Base-by-base conservation (phyloP, 2,888 invertebrate species). In the Watsonalla binaria region DNA sequence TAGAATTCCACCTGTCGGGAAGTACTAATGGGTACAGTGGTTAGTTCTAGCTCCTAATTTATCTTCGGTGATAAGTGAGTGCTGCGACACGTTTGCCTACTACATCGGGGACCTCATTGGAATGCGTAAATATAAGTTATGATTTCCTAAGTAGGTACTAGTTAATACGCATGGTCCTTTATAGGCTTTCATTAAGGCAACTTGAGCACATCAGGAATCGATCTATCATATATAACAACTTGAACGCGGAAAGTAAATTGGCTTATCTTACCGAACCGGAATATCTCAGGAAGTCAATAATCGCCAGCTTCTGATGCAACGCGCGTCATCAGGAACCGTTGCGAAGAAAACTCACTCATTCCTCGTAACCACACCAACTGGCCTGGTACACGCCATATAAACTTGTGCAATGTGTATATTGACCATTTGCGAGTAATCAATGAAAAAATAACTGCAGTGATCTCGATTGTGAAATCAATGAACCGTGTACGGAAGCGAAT, bases 401-500 rank as follows among this genome's bases (percentile, higher is more conserved):
- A 63, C 64, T 76, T 74, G 65, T 72, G 74, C 63, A 73, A 69
- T 66, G 57, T 24, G 14, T 52, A 61, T 61, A 55, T 55, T 52
- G 55, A 53, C 54, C 54, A 62, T 63, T 65, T 62, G 60, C 62
- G 57, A 51, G 33, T 50, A 57, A 50, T 52, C 58, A 54, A 52
- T 51, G 62, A 60, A 61, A 67, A 61, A 51, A 49, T 53, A 54
- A 59, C 60, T 52, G 58, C 58, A 24, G 33, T 47, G 42, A 57
- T 60, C 56, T 61, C 62, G 63, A 66, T 71, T 66, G 65, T 65
- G 67, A 68, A 72, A 66, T 69, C 72, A 80, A 76, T 80, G 77
- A 76, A 77, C 70, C 77, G 74, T 78, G 71, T 51, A 68, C 74
- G 72, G 75, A 76, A 78, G 65, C 67, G 51, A 62, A 65, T 68